A percentile compares a stretch with the other conserved stretches of the same genome.
phyloP scores from a whole-genome alignment of 2,888 invertebrate genomes.

The Ganaspis brasiliensis region DNA sequence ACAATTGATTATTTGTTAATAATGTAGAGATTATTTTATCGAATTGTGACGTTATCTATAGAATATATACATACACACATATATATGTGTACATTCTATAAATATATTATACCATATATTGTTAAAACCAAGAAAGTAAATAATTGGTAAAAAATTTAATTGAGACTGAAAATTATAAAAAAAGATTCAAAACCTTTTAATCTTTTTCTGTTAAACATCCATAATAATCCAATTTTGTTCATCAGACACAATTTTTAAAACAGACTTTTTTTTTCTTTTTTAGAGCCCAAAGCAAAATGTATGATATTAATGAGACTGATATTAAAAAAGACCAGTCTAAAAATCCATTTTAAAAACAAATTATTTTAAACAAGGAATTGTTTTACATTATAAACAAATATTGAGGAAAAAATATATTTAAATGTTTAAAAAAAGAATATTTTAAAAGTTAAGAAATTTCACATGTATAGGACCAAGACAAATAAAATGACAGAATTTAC shows the following conservation, averaged over 20 bases:
- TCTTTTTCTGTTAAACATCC: not conserved
- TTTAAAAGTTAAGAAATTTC: constrained; percentile 1
- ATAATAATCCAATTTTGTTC: no score
- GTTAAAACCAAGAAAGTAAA: constrained; percentile 11
- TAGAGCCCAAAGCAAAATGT: not conserved
- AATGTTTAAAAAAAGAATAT: not conserved
- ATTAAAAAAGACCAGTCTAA: constrained; percentile 1
- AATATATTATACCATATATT: not conserved
- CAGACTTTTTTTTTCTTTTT: not conserved
- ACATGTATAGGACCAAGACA: not conserved
- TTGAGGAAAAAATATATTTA: constrained; percentile 4
- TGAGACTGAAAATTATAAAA: constrained; percentile 5
- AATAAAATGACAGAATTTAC: not conserved
- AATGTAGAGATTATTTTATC: not conserved
- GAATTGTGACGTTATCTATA: not conserved
- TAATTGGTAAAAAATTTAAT: constrained; percentile 2
- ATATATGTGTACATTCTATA: no score
- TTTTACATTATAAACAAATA: not conserved
- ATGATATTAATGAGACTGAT: constrained; percentile 12
- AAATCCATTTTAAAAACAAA: not conserved
- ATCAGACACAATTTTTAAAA: no score
- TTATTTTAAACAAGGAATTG: not conserved
- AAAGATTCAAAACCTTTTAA: not conserved
- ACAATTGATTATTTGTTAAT: no score
- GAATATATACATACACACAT: no score